phyloP scores from a whole-genome alignment of 2,888 invertebrate species.

The Ernsta delagoae region DNA sequence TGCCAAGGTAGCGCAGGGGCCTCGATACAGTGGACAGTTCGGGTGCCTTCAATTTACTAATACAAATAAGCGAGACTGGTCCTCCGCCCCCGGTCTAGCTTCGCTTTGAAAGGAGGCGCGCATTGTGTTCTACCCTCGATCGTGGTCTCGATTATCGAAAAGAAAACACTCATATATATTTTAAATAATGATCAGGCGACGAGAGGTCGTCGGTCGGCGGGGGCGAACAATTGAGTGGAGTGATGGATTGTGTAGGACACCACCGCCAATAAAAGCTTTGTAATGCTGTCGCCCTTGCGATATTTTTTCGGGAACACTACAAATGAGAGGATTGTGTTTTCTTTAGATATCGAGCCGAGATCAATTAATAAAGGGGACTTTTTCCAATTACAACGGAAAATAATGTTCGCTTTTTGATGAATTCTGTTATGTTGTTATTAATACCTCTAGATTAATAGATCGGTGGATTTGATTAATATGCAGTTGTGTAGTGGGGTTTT shows the following conservation, averaged over 20 bases:
- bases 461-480: too few relatives aligned
- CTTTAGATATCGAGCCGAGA: constrained; percentile 38
- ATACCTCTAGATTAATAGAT: neutral
- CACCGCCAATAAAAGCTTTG: constrained; percentile 65
- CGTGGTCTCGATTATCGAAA: constrained; percentile 82
- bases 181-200: constrained; percentile 82
- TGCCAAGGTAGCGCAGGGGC: constrained; percentile 52
- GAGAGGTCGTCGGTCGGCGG: constrained; percentile 49
- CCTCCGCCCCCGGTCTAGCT: constrained; percentile 62
- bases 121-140: constrained; percentile 80
- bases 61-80: constrained; percentile 76
- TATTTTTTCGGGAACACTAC: constrained; percentile 43
- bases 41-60: constrained; percentile 77
- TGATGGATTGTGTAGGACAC: constrained; percentile 76
- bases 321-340: constrained; percentile 41
- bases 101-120: constrained; percentile 63
- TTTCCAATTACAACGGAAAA: constrained; percentile 25
- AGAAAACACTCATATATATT: constrained; percentile 85
- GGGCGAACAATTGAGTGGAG: constrained; percentile 68
- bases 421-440: neutral
- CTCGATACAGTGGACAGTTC: constrained; percentile 70
- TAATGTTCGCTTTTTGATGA: constrained; percentile 7
- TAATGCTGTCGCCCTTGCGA: constrained; percentile 65
- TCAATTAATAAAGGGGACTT: constrained; percentile 41
- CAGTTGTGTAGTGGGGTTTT: too few relatives aligned